These are phyloP conservation scores for Sphyrna mokarran DNA, from an alignment of 2,113 vertebrate genomes.

Conservation along the genomic window DNA sequence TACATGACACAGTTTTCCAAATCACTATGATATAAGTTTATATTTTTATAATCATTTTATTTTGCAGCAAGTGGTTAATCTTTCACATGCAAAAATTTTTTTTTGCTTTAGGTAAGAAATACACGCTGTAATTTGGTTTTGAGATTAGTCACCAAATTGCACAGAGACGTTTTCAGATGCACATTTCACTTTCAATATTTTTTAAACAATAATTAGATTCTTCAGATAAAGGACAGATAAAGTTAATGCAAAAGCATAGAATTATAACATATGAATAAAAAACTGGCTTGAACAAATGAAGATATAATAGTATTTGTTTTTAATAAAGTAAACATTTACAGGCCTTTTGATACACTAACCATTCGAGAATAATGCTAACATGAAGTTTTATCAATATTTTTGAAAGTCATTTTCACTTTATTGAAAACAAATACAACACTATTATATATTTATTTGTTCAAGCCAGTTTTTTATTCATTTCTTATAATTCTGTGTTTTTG, in stretches of 20 bases:
- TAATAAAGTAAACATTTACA: neutral
- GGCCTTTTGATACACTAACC: neutral
- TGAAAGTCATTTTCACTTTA: neutral
- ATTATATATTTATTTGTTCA: no score
- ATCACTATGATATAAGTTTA: neutral
- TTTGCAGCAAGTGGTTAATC: neutral
- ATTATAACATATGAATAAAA: neutral
- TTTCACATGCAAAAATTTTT: neutral
- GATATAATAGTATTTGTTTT: neutral
- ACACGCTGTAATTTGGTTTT: neutral
- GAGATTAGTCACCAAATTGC: neutral
- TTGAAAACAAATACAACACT: no score
- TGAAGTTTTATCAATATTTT: neutral
- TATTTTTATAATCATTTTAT: neutral
- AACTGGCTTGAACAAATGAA: neutral
- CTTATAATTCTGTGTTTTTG: no score
- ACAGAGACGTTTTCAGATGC: neutral
- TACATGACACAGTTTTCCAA: neutral
- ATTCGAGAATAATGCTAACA: neutral
- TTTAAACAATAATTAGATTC: neutral
- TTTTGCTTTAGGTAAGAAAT: neutral
- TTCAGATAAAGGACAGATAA: neutral
- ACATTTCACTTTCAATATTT: neutral
- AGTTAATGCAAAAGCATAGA: neutral
- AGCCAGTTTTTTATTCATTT: no score